These are phyloP conservation scores for Macrostomum cliftonense DNA, from an alignment of 2,888 invertebrate genomes.

Conservation along the genomic window DNA sequence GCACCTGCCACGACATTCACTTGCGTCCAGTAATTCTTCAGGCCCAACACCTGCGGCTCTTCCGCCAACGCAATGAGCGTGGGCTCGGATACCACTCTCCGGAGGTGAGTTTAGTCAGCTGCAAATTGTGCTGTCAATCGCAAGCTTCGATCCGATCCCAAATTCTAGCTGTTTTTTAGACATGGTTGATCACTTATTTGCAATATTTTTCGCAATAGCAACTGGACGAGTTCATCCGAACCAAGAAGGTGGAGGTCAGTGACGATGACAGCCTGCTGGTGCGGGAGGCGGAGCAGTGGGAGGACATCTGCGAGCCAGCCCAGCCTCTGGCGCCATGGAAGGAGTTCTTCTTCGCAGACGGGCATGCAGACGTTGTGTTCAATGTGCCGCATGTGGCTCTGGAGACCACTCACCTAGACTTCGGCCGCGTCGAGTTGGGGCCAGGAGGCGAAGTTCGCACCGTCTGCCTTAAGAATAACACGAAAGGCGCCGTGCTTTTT, in stretches of 20 bases:
- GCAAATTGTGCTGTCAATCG: too few species aligned
- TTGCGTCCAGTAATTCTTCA: conserved; percentile 30
- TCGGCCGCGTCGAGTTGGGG: conserved; percentile 18
- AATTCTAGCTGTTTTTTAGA: too few species aligned
- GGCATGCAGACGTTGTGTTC: neutral
- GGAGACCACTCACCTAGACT: conserved; percentile 24
- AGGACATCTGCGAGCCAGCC: too few species aligned
- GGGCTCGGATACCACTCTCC: conserved; percentile 32
- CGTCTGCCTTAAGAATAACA: conserved; percentile 11
- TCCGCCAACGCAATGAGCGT: conserved; percentile 22
- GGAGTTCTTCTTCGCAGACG: too few species aligned
- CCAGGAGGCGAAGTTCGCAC: neutral
- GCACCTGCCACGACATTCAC: conserved; percentile 33
- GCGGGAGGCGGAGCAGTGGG: too few species aligned
- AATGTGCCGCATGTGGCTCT: conserved; percentile 27
- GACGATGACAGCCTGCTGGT: too few species aligned
- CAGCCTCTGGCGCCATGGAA: too few species aligned
- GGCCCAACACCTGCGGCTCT: conserved; percentile 24
- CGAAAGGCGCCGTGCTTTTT: conserved; percentile 9
- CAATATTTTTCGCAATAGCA: too few species aligned
- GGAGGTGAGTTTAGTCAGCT: conserved; percentile 19
- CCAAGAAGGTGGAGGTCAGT: too few species aligned
- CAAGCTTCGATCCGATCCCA: too few species aligned
- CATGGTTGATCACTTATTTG: too few species aligned
- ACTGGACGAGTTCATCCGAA: too few species aligned